Evolutionary conservation across 2,888 invertebrate genomes (phyloP).

Genomic region (Microctonus brassicae): DNA sequence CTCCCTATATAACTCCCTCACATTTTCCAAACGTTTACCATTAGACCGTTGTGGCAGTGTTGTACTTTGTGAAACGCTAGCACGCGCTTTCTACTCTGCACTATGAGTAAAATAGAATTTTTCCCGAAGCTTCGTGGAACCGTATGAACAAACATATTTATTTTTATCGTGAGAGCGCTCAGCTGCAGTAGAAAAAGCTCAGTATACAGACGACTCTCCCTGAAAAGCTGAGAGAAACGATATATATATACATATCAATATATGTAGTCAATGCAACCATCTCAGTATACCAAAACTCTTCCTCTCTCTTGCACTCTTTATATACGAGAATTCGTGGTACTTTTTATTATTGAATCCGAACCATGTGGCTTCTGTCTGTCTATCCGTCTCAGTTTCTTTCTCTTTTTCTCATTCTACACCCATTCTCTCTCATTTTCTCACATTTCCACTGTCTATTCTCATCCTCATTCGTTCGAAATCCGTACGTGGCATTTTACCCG

Average conservation of each 20-base stretch:
- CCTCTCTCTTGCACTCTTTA: not conserved
- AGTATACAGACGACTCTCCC: not conserved
- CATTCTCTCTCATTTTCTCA: slow-evolving; percentile 4
- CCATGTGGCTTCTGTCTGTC: slow-evolving; percentile 15
- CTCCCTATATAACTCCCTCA: not conserved
- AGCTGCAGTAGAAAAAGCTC: slow-evolving; percentile 37
- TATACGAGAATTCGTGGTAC: not conserved
- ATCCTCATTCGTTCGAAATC: slow-evolving; percentile 11
- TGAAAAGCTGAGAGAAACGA: slow-evolving; percentile 32
- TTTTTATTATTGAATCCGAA: slow-evolving; percentile 22
- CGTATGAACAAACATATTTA: slow-evolving; percentile 49
- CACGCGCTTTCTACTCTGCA: not conserved
- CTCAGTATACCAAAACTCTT: not conserved
- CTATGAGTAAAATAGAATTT: slow-evolving; percentile 34
- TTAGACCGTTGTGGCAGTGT: not conserved
- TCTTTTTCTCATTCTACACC: not conserved
- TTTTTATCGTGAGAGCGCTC: slow-evolving; percentile 48
- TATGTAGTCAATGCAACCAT: not conserved
- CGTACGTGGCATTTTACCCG: slow-evolving; percentile 20
- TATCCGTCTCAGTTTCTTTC: not conserved
- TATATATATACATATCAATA: slow-evolving; percentile 7
- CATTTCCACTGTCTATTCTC: slow-evolving; percentile 13
- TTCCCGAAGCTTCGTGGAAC: slow-evolving; percentile 28
- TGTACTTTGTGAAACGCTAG: not conserved
- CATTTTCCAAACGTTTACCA: slow-evolving; percentile 21